These are phyloP conservation scores for Lerista edwardsae DNA, from an alignment of 2,797 vertebrate genomes.

Conservation along the genomic window DNA sequence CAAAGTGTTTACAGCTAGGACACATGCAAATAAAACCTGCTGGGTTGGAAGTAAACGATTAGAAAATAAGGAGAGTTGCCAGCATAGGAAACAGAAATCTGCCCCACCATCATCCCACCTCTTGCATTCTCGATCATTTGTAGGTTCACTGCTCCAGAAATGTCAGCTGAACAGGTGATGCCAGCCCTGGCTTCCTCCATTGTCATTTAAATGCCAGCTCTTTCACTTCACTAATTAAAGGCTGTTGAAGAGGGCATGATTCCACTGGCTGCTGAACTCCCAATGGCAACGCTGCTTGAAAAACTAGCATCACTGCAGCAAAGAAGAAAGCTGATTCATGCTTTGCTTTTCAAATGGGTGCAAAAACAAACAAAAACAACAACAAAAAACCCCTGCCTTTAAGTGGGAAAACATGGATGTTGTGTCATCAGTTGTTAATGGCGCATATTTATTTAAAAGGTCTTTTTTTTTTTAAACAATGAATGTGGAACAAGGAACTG, in stretches of 20 bases:
- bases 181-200: constrained; percentile 36
- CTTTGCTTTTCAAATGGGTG: not conserved
- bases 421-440: not conserved
- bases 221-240: constrained; percentile 58
- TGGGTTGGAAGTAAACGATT: constrained; percentile 36
- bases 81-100: constrained; percentile 53
- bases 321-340: not conserved
- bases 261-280: not conserved
- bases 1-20: fast-evolving
- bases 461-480: not conserved
- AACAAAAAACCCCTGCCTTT: not conserved
- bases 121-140: constrained; percentile 58
- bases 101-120: not conserved
- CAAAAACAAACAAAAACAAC: too few species aligned
- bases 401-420: not conserved
- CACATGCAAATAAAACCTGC: not conserved
- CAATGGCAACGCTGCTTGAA: not conserved
- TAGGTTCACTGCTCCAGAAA: constrained; percentile 68
- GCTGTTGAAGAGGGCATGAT: constrained; percentile 47
- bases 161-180: constrained; percentile 52
- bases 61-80: constrained; percentile 57
- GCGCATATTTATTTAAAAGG: not conserved
- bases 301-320: not conserved
- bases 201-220: constrained; percentile 64
- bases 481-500: not conserved